Conservation (phyloP, 2,113 vertebrate species). For the Probosciger aterrimus region DNA sequence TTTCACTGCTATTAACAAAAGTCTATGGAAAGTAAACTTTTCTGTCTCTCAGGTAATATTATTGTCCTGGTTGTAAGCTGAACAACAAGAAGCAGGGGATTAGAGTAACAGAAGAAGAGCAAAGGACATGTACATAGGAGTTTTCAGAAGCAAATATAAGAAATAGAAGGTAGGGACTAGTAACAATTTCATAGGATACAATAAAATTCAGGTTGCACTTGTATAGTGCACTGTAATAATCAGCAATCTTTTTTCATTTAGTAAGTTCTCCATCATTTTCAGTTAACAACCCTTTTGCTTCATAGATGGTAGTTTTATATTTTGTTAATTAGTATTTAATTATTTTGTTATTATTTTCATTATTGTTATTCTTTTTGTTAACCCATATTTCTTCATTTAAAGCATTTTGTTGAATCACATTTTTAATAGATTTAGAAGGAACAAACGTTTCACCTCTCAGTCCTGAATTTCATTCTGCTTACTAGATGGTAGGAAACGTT, state of each 20-base stretch:
- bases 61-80: neutral
- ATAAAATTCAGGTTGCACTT: neutral
- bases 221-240: neutral
- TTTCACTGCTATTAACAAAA: neutral
- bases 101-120: neutral
- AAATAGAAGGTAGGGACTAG: neutral
- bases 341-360: neutral
- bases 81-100: neutral
- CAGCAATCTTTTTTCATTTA: neutral
- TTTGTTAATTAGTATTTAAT: neutral
- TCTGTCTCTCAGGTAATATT: neutral
- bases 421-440: neutral
- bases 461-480: neutral
- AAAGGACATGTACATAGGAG: neutral
- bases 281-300: neutral
- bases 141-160: neutral
- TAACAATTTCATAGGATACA: neutral
- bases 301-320: neutral
- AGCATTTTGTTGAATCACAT: neutral
- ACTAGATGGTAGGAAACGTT: neutral
- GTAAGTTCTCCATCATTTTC: neutral
- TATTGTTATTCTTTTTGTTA: neutral
- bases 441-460: neutral
- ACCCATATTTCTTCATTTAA: neutral
- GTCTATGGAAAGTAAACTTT: neutral